Evolutionary conservation across 1,140 invertebrate genomes (phyloP), one percentile per base, ranked within the genome.

Genomic region (Melitaea cinxia): DNA sequence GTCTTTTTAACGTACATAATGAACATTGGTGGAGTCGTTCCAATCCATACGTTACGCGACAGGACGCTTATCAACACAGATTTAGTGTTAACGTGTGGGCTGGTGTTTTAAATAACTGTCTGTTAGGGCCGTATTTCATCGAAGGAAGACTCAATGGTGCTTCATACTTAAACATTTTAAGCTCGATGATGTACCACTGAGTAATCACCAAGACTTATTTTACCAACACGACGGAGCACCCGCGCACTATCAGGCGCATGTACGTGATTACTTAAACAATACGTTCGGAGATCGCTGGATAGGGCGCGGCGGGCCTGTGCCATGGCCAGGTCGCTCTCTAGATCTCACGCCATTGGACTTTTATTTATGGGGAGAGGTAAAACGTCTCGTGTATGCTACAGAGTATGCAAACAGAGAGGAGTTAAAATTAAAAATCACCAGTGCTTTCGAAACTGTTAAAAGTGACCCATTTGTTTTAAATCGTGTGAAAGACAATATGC

Each of bases 81-180:
- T 57, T 58, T 50, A 65, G 54, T 53, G 62, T 65, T 7, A 65
- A 57, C 37, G 45, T 57, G 47, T 57, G 45, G 54, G 53, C 42
- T 5, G 54, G 54, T 37, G 17, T 65, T 39, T 10, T 65, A 39
- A 52, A 58, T n/a, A 58, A 52, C 26, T 4, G 7, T 28, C 26
- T 39, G 12, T 39, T n/a, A n/a, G n/a, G n/a, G n/a, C n/a, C n/a
- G n/a, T n/a, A n/a, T n/a, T n/a, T n/a, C n/a, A n/a, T n/a, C n/a
- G n/a, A n/a, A n/a, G n/a, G n/a, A n/a, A n/a, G n/a, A n/a, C n/a
- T n/a, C n/a, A n/a, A n/a, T n/a, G n/a, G n/a, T n/a, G n/a, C n/a
- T n/a, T n/a, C n/a, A n/a, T n/a, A n/a, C n/a, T n/a, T n/a, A n/a
- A n/a, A n/a, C n/a, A n/a, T n/a, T n/a, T n/a, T n/a, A n/a, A n/a